Conservation (phyloP, 2,888 invertebrate species). For the Octonoba sinensis region DNA sequence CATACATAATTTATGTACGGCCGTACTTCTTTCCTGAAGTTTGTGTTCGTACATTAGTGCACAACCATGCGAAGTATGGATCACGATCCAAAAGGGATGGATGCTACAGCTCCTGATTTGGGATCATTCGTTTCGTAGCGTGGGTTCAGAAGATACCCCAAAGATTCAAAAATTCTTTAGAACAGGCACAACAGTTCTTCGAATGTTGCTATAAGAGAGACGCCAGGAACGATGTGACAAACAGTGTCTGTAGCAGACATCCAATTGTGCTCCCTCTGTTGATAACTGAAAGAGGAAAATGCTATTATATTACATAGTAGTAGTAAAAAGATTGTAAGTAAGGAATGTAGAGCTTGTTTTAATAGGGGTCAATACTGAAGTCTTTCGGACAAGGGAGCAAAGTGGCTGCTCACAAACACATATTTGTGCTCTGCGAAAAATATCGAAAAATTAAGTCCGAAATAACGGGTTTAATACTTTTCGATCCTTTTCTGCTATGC, state of each 20-base stretch:
- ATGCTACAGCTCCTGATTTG: slow-evolving; percentile 5
- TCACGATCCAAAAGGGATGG: not conserved
- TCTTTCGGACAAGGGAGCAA: too few species aligned
- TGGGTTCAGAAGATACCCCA: not conserved
- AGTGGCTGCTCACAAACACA: not conserved
- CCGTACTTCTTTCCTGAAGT: not conserved
- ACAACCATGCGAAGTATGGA: slow-evolving; percentile 31
- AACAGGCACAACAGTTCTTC: not conserved
- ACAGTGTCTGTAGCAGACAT: slow-evolving; percentile 48
- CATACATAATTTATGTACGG: too few species aligned
- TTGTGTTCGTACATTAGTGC: slow-evolving; percentile 10
- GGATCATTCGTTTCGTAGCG: slow-evolving; percentile 2
- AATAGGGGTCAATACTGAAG: too few species aligned
- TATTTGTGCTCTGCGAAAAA: not conserved
- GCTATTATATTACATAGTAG: not conserved
- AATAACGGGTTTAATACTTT: too few species aligned
- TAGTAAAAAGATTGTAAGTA: not conserved
- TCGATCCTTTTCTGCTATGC: too few species aligned
- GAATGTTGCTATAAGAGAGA: slow-evolving; percentile 46
- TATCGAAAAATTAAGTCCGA: too few species aligned
- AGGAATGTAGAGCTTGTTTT: too few species aligned
- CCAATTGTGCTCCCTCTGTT: slow-evolving; percentile 56
- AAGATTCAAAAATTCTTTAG: not conserved
- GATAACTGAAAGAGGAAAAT: slow-evolving; percentile 38
- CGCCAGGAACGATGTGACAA: slow-evolving; percentile 51